Evolutionary conservation across 2,888 invertebrate genomes (phyloP).

Genomic region (Anarsia innoxiella): DNA sequence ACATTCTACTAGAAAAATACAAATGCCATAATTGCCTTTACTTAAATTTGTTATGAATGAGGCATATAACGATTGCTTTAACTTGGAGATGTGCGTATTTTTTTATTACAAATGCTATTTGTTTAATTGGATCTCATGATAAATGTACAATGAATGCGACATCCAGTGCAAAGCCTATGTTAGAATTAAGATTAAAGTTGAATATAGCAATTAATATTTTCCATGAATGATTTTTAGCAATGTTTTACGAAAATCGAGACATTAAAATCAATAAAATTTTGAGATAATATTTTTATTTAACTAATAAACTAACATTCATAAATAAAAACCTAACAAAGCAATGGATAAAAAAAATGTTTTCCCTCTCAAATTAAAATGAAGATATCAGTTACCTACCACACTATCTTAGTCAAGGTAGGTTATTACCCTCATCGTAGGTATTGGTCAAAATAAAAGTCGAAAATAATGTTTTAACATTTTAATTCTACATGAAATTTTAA

Average conservation of each 20-base stretch:
- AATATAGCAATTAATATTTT: slow-evolving; percentile 54
- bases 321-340: too few relatives aligned
- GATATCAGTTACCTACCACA: too few relatives aligned
- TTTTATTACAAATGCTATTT: slow-evolving; percentile 35
- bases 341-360: too few relatives aligned
- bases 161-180: slow-evolving; percentile 41
- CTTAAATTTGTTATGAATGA: slow-evolving; percentile 27
- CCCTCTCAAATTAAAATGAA: too few relatives aligned
- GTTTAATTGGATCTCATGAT: slow-evolving; percentile 53
- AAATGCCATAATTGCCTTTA: slow-evolving; percentile 48
- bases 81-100: slow-evolving; percentile 31
- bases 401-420: too few relatives aligned
- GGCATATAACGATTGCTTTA: slow-evolving; percentile 26
- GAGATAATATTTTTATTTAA: too few relatives aligned
- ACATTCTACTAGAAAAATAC: slow-evolving; percentile 6
- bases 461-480: slow-evolving; percentile 29
- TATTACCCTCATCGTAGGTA: too few relatives aligned
- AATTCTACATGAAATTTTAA: slow-evolving; percentile 45
- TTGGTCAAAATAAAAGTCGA: not conserved
- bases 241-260: slow-evolving; percentile 44
- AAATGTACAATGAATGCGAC: slow-evolving; percentile 38
- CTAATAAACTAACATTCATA: too few relatives aligned
- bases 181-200: slow-evolving; percentile 45
- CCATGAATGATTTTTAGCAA: slow-evolving; percentile 46
- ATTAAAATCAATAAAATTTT: slow-evolving; percentile 40